Evolutionary conservation across 2,113 vertebrate species (phyloP).

Genomic region (Falco punctatus): DNA sequence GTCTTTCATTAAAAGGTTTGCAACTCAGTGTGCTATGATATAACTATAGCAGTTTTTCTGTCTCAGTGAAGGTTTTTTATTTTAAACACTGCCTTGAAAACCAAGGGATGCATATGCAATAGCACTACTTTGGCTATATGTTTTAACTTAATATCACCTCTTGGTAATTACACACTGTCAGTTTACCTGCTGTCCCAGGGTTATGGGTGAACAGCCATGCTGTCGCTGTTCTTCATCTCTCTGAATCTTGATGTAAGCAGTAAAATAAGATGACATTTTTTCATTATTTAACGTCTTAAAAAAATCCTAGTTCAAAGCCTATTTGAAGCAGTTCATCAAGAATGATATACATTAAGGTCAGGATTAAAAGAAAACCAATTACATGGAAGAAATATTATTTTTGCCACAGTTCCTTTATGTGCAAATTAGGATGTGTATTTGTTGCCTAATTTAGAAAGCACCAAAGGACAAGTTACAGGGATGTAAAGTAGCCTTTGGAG

Average conservation of each 20-base stretch:
- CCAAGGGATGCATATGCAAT: slow-evolving; percentile 66
- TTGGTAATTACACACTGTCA: slow-evolving; percentile 70
- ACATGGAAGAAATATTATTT: slow-evolving; percentile 72
- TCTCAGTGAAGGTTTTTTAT: slow-evolving; percentile 74
- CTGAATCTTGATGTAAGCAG: slow-evolving; percentile 59
- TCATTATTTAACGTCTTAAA: slow-evolving; percentile 65
- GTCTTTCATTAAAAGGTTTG: slow-evolving; percentile 83
- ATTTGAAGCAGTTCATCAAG: slow-evolving; percentile 63
- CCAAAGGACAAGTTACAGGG: slow-evolving; percentile 40
- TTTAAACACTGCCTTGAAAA: slow-evolving; percentile 74
- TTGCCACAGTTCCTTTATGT: slow-evolving; percentile 67
- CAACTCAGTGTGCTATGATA: slow-evolving; percentile 76
- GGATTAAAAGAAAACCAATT: slow-evolving; percentile 75
- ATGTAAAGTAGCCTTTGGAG: slow-evolving; percentile 42
- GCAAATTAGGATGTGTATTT: slow-evolving; percentile 66
- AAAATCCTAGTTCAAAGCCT: slow-evolving; percentile 69
- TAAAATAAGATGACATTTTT: slow-evolving; percentile 75
- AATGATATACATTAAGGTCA: slow-evolving; percentile 68
- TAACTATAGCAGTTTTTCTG: slow-evolving; percentile 79
- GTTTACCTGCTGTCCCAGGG: slow-evolving; percentile 74
- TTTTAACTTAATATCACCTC: slow-evolving; percentile 75
- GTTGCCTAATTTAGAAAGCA: slow-evolving; percentile 67
- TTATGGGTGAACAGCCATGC: slow-evolving; percentile 73
- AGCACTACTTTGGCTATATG: slow-evolving; percentile 55
- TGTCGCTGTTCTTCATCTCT: slow-evolving; percentile 66